Evolutionary conservation across 2,797 vertebrate species (phyloP).

Genomic region (Notoglanidium macrostoma): DNA sequence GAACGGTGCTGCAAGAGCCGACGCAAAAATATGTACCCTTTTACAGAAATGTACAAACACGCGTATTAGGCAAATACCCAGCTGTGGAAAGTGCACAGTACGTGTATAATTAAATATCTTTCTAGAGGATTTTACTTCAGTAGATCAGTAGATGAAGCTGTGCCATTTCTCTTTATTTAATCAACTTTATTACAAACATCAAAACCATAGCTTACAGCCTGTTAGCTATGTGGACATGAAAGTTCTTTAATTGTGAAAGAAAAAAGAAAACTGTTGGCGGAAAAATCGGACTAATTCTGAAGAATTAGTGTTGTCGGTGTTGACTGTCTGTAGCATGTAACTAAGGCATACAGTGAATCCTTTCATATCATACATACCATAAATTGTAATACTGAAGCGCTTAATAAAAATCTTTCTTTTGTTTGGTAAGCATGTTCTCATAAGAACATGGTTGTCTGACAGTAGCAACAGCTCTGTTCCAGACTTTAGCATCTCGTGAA

Average conservation of each 20-base stretch:
- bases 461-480: background rate
- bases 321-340: background rate
- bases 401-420: background rate
- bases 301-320: background rate
- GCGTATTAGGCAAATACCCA: background rate
- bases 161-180: too few species aligned
- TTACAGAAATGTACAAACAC: background rate
- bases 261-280: background rate
- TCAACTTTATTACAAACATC: too few species aligned
- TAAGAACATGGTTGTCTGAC: too few species aligned
- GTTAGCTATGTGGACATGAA: background rate
- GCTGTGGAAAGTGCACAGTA: background rate
- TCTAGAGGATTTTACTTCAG: background rate
- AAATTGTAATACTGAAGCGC: background rate
- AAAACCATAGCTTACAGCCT: too few species aligned
- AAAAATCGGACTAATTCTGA: background rate
- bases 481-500: background rate
- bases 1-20: conserved; percentile 60
- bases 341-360: background rate
- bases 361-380: background rate
- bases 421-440: background rate
- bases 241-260: background rate
- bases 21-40: background rate
- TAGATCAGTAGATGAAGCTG: too few species aligned
- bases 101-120: background rate